Evolutionary conservation across 2,797 vertebrate species (phyloP).

Genomic region (Calcarius lapponicus): DNA sequence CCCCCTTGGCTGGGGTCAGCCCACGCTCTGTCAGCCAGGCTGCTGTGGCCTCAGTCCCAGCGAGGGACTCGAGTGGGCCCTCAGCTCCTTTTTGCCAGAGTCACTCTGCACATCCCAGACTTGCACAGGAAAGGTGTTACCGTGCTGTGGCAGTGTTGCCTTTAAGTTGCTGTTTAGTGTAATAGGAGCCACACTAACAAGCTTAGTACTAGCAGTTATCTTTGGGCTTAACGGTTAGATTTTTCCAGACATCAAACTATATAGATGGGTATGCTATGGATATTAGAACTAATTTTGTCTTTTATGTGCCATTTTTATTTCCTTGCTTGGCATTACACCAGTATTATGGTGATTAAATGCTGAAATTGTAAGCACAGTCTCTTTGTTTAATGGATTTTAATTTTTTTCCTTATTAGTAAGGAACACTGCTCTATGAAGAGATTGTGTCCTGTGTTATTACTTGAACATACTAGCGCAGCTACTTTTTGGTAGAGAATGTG

Average conservation of each 20-base stretch:
- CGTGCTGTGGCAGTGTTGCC: neutral
- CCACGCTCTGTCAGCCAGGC: neutral
- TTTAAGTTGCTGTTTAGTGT: neutral
- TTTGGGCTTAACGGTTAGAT: neutral
- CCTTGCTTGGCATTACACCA: neutral
- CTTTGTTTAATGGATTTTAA: neutral
- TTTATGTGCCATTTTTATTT: neutral
- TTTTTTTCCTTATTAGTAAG: neutral
- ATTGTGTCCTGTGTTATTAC: neutral
- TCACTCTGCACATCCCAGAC: neutral
- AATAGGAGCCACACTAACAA: neutral
- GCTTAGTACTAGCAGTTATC: neutral
- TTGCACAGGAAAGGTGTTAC: neutral
- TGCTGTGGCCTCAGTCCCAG: neutral
- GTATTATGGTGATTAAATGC: neutral
- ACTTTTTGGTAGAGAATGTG: neutral
- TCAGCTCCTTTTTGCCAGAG: neutral
- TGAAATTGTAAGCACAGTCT: neutral
- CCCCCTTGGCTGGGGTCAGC: neutral
- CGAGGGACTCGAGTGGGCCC: neutral
- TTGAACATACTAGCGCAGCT: neutral
- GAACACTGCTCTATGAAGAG: neutral
- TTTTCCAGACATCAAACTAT: neutral
- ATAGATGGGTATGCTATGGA: neutral
- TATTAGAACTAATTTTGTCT: neutral